Conservation (phyloP, 92 coral and sea anemone genomes). For the Isaurus tuberculatus region DNA sequence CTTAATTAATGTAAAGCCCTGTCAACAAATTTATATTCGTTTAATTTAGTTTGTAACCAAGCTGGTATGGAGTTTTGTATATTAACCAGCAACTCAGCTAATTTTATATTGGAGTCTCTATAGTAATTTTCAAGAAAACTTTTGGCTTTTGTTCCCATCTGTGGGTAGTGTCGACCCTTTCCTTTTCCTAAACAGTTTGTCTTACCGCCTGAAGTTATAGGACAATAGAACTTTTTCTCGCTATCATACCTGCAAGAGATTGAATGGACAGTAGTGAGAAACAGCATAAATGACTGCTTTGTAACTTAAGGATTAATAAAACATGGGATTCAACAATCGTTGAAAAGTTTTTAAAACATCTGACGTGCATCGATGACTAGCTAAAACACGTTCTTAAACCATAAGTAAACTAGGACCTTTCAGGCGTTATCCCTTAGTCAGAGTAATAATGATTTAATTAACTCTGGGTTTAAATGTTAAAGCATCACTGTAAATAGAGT, state of each 20-base stretch:
- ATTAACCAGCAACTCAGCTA: slow-evolving; percentile 66
- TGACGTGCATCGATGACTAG: too few species aligned
- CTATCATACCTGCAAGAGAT: slow-evolving; percentile 74
- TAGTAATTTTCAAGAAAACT: slow-evolving; percentile 79
- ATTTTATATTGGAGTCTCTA: slow-evolving; percentile 77
- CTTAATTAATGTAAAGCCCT: too few species aligned
- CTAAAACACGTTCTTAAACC: too few species aligned
- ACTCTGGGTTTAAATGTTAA: too few species aligned
- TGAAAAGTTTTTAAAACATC: too few species aligned
- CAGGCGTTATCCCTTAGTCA: too few species aligned
- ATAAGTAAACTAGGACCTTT: too few species aligned
- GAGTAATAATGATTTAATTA: too few species aligned
- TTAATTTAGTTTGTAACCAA: slow-evolving; percentile 71
- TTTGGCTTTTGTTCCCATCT: slow-evolving; percentile 71
- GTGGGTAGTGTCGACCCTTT: slow-evolving; percentile 89
- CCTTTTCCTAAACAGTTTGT: slow-evolving; percentile 86
- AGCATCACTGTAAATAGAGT: too few species aligned
- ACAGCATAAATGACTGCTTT: too few species aligned
- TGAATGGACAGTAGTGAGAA: background rate
- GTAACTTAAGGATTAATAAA: too few species aligned
- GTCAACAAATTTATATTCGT: background rate
- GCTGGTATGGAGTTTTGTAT: slow-evolving; percentile 77
- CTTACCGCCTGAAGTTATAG: slow-evolving; percentile 64
- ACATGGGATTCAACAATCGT: too few species aligned
- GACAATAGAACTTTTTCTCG: slow-evolving; percentile 86